Conservation (phyloP, 2,113 vertebrate genomes). For the Protobothrops mucrosquamatus region DNA sequence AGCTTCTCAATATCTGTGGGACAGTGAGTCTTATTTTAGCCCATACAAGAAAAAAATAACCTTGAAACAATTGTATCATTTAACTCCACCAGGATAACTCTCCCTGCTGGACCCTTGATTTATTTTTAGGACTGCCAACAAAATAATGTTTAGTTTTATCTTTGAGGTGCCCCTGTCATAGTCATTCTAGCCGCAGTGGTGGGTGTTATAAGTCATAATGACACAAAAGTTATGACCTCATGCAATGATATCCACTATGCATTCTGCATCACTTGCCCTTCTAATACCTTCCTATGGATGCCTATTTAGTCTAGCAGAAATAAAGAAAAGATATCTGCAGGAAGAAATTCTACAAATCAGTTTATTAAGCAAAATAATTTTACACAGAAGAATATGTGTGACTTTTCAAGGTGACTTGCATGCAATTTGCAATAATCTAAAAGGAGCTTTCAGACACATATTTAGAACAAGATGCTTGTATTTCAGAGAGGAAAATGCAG, state of each 20-base stretch:
- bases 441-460: not conserved
- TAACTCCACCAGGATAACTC: not conserved
- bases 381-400: not conserved
- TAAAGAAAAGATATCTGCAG: not conserved
- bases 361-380: not conserved
- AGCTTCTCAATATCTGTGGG: not conserved
- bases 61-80: not conserved
- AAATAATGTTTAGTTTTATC: not conserved
- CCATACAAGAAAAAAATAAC: not conserved
- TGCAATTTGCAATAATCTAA: not conserved
- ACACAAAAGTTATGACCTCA: not conserved
- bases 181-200: not conserved
- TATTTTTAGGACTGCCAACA: not conserved
- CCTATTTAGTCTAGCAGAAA: not conserved
- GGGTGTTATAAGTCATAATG: not conserved
- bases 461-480: not conserved
- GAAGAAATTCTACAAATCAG: not conserved
- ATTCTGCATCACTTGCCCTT: no score
- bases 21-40: not conserved
- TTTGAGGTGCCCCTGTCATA: not conserved
- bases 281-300: not conserved
- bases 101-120: not conserved
- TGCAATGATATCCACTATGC: not conserved
- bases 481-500: not conserved
- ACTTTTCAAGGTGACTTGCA: not conserved